These are phyloP conservation scores for Drosophila funebris DNA, from an alignment of 1,140 invertebrate genomes.

Conservation along the genomic window DNA sequence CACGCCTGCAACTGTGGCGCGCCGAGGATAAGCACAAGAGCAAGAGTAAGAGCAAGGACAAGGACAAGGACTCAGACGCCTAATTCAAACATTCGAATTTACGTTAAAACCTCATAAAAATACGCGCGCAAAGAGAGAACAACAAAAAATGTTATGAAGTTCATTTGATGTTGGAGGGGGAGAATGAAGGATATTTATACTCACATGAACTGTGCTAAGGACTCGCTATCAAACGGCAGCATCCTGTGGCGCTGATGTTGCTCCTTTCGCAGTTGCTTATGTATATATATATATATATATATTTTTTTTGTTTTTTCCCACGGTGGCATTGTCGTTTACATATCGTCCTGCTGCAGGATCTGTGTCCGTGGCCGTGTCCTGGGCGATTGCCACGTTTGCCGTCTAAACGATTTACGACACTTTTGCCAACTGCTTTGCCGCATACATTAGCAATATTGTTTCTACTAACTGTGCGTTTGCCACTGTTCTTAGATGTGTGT, in stretches of 20 bases:
- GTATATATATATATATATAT: no score
- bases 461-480: conserved; percentile 33
- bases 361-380: conserved; percentile 35
- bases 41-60: conserved; percentile 1
- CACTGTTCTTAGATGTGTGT: neutral
- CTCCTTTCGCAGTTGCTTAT: conserved; percentile 23
- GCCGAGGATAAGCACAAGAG: neutral
- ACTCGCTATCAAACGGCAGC: conserved; percentile 41
- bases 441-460: conserved; percentile 78
- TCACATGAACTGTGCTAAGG: conserved; percentile 45
- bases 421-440: conserved; percentile 75
- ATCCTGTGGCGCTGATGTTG: conserved; percentile 33
- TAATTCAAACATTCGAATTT: conserved; percentile 59
- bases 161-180: conserved; percentile 29
- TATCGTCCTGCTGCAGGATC: conserved; percentile 54
- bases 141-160: conserved; percentile 42
- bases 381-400: conserved; percentile 64
- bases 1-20: conserved; percentile 38
- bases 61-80: conserved; percentile 17
- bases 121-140: conserved; percentile 24
- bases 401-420: conserved; percentile 81
- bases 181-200: conserved; percentile 30
- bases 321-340: conserved; percentile 73
- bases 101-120: conserved; percentile 71
- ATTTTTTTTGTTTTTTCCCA: conserved; percentile 60